Evolutionary conservation across 2,888 invertebrate genomes (phyloP).

Genomic region (Lutraria lutraria): DNA sequence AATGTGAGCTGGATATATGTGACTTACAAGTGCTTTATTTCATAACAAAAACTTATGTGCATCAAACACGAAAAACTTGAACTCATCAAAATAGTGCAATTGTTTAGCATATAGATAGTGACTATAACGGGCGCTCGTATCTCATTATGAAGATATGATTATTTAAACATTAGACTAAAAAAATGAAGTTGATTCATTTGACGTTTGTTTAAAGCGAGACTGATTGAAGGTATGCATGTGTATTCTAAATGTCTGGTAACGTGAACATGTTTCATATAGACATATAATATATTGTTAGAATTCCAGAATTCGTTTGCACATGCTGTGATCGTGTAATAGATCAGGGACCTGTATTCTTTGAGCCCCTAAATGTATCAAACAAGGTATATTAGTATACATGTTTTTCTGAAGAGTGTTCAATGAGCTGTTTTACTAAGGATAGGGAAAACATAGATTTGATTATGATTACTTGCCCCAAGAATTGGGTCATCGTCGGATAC

Average conservation of each 20-base stretch:
- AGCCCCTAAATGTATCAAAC: not conserved
- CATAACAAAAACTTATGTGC: not conserved
- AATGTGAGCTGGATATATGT: not conserved
- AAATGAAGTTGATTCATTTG: not conserved
- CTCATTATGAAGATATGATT: not conserved
- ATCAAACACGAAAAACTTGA: not conserved
- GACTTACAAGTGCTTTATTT: constrained; percentile 5
- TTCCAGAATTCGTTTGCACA: constrained; percentile 33
- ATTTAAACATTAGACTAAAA: not conserved
- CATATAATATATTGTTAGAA: constrained; percentile 27
- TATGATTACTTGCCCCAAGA: too few species aligned
- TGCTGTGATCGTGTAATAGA: constrained; percentile 40
- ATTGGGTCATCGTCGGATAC: too few species aligned
- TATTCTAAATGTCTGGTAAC: not conserved
- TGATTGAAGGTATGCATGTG: not conserved
- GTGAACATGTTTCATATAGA: constrained; percentile 13
- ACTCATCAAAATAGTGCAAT: constrained; percentile 9
- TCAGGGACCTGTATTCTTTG: constrained; percentile 36
- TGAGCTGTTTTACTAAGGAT: too few species aligned
- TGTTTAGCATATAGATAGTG: not conserved
- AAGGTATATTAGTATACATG: not conserved
- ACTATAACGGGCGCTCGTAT: not conserved
- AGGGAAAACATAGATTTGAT: too few species aligned
- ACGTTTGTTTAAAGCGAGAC: not conserved
- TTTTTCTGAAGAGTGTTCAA: too few species aligned